Evolutionary conservation across 2,797 vertebrate species (phyloP).

Genomic region (Cyclopterus lumpus): DNA sequence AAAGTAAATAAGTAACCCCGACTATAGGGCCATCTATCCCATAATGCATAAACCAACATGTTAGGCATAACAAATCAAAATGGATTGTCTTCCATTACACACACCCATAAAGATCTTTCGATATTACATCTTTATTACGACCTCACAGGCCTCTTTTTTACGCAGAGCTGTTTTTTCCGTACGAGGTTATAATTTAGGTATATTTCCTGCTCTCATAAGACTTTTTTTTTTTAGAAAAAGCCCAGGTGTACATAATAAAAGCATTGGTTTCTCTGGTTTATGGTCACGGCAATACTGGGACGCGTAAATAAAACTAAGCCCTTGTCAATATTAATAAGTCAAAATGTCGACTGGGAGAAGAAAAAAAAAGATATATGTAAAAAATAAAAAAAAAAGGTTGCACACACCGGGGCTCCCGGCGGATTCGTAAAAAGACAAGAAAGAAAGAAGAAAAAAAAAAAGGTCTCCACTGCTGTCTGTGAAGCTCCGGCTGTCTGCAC

Average conservation of each 20-base stretch:
- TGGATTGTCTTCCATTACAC: too few relatives aligned
- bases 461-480: neutral
- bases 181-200: neutral
- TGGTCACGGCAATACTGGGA: neutral
- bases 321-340: neutral
- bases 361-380: neutral
- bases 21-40: neutral
- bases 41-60: too few relatives aligned
- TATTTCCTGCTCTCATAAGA: neutral
- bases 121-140: neutral
- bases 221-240: neutral
- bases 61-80: too few relatives aligned
- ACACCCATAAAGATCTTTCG: too few relatives aligned
- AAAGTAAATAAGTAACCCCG: neutral
- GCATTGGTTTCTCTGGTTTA: neutral
- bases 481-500: neutral
- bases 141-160: neutral
- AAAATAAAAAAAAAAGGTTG: neutral
- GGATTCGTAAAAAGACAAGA: neutral
- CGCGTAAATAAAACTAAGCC: neutral
- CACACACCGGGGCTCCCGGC: neutral
- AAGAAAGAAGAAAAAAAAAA: neutral
- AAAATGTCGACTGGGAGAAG: neutral
- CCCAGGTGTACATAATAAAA: neutral
- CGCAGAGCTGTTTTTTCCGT: neutral